Percentiles rank a stretch among this genome's conserved stretches.
phyloP scores from a whole-genome alignment of 2,797 vertebrate species.

The Micrastur ruficollis region DNA sequence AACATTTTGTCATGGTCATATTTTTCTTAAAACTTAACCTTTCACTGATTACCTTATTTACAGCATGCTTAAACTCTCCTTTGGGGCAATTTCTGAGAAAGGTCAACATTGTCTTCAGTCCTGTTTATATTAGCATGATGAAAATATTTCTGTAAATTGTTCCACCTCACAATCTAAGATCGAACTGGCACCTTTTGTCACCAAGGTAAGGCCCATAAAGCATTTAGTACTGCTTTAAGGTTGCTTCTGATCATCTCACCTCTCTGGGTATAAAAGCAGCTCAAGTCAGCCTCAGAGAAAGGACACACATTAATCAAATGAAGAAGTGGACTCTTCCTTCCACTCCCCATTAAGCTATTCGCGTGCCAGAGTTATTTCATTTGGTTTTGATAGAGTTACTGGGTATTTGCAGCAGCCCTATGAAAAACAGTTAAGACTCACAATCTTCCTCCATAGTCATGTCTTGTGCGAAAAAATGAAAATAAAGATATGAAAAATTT shows the following conservation, averaged over 20 bases:
- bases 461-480: background rate
- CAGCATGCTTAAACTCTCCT: background rate
- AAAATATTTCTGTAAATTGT: background rate
- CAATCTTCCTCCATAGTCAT: rapidly evolving
- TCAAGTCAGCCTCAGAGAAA: background rate
- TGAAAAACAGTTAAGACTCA: background rate
- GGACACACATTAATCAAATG: background rate
- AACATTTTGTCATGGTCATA: background rate
- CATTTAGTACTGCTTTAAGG: background rate
- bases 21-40: background rate
- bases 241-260: background rate
- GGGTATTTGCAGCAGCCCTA: background rate
- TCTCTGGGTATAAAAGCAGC: background rate
- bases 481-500: rapidly evolving
- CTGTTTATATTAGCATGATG: background rate
- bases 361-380: background rate
- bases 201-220: background rate
- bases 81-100: background rate
- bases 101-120: background rate
- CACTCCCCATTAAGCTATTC: background rate
- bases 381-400: background rate
- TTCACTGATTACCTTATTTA: background rate
- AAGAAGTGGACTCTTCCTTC: background rate
- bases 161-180: background rate
- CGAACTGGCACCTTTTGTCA: background rate